Evolutionary conservation across 2,113 vertebrate genomes (phyloP), one percentile per base, ranked within the genome.

Genomic region (Camelus bactrianus): DNA sequence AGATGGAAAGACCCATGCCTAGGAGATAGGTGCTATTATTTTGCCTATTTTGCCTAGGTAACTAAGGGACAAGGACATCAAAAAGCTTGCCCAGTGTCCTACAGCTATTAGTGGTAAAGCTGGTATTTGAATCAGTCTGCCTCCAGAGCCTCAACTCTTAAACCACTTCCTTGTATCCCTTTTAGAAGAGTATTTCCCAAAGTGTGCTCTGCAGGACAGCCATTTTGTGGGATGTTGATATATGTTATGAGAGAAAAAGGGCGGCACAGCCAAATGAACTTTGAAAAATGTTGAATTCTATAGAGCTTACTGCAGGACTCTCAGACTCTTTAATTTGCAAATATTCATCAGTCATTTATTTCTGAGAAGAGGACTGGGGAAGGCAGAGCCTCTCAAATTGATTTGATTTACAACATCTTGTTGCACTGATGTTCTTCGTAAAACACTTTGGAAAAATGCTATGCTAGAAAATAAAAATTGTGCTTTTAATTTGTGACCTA

Each of bases 401-500:
- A 48, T 50, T 54, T 67, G 73, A 54, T 67, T 94, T 17, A 22
- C 67, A 42, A 42, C 38, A 42, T 89, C 17, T 85, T 62, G 30
- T 52, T 60, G 12, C 35, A 46, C 30, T 70, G 46, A 19, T 88
- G 30, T 85, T 77, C 19, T 72, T 96, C 67, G 22, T 94, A 87
- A 95, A 50, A 62, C 16, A 70, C 48, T 70, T 81, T 85, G 91
- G 60, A 75, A 93, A 91, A 94, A 60, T 84, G 60, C 60, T 75
- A 16, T 52, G 12, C 48, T 93, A 67, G 83, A 69, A 85, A 89
- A 91, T 65, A 58, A 86, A 91, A 94, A 62, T 62, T 50, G 10
- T 73, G 54, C 46, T 94, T 92, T 94, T 89, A 90, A 76, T 62
- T 81, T 87, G 46, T 87, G 81, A 93, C 77, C 46, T 89, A 73